Evolutionary conservation across 2,888 invertebrate species (phyloP), one percentile per base, ranked within the genome.

Genomic region (Alloplasta piceator): DNA sequence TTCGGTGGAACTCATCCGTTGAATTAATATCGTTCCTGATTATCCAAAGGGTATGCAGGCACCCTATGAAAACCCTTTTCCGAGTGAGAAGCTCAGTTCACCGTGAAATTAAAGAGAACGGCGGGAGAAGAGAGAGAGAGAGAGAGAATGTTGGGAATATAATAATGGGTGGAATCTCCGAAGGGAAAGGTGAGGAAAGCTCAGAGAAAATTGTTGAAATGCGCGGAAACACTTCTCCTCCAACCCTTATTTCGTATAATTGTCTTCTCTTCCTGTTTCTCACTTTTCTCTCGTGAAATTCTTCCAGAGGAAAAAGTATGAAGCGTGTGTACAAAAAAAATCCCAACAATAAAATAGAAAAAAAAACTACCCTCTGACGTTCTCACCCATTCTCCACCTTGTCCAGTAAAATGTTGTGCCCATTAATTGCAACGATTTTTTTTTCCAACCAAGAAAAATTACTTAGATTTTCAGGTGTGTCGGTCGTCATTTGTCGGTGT

Each of bases 161-260:
- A 43, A 43, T 43, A 43, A 6, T 43, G 41, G 41, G 41, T 6
- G 7, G 43, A 43, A 43, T 43, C 10, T 43, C 7, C 6, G 43
- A 43, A 10, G 10, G 43, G 10, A 10, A 43, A 10, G 4, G 43
- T 0, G 43, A 43, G 43, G 10, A 10, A 43, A 43, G 10, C 10
- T 43, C 6, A 43, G 43, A 10, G 43, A 43, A 43, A 43, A 43
- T 9, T 6, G 43, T 6, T 9, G 10, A 43, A 43, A 6, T 43
- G 43, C 2, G 43, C 43, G 10, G 10, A 43, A 43, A 73, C 63
- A 74, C 55, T 64, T 58, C 63, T 48, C 61, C 48, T 63, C 67
- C 67, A n/a, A n/a, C n/a, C 67, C 63, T 73, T 74, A 64, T 73
- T 74, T 74, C 48, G 38, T 73, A n/a, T n/a, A 73, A 73, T 78